Base-by-base conservation (phyloP, 1,140 invertebrate genomes). In the Diplogasteroides magnus region DNA sequence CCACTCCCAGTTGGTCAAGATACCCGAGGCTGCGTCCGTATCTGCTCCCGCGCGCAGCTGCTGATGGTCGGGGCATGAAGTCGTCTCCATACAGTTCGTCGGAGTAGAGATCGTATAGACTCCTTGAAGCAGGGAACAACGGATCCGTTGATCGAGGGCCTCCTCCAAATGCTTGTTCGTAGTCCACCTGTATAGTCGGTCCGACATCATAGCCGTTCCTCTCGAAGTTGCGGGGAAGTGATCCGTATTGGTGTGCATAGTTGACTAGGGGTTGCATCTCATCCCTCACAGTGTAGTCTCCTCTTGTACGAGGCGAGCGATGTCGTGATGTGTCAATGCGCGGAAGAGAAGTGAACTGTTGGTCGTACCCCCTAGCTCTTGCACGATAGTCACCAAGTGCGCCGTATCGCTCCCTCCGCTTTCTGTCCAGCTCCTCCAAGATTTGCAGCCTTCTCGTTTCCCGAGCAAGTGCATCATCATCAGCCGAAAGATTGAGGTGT, bases 141-240 rank as follows among this genome's bases (percentile, higher is more conserved):
- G n/a, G n/a, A n/a, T n/a, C n/a, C n/a, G n/a, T n/a, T 67, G n/a
- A 56, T 31, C 31, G 55, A 27, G 65, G 64, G 25, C 61, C 28
- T 31, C 26, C 61, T 62, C 70, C 70, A 63, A 72, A 72, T 31
- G 64, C 58, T 65, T 72, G 64, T 31, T 72, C 70, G 60, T 72
- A 63, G 14, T 72, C 70, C 48, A 72, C 67, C 57, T 74, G 73
- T 25, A 73, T 67, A 27, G 58, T 59, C 25, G 23, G 32, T 26
- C 25, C 28, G 31, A 27, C 64, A 48, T 25, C 32, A 74, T 58
- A 48, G 29, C 26, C 31, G 19, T 62, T 26, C 25, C 79, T 64
- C 61, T 82, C 81, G 64, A 75, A 80, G 71, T 83, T 77, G 23
- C 80, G 61, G 11, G 80, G 80, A 27, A 82, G 29, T 64, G 82